Percentiles rank a stretch among this genome's conserved stretches.
phyloP scores from a whole-genome alignment of 2,888 invertebrate species.

The Drosophila subsilvestris region DNA sequence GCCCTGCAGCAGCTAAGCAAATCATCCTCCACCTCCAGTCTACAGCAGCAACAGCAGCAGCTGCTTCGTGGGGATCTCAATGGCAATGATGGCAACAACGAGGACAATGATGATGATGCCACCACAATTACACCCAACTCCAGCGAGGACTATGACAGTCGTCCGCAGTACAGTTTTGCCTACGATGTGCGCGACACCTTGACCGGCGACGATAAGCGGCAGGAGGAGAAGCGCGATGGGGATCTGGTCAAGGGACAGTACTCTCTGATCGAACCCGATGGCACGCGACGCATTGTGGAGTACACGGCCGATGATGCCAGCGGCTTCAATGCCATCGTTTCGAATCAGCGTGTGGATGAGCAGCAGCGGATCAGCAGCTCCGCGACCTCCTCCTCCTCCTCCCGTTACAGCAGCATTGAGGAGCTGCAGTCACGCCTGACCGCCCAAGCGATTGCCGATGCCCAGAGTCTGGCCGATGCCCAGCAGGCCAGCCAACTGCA shows the following conservation, averaged over 20 bases:
- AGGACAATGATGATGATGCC: conserved; percentile 52
- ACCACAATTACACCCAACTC: conserved; percentile 70
- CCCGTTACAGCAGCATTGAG: conserved; percentile 80
- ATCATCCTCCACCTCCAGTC: conserved; percentile 53
- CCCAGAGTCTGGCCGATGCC: conserved; percentile 77
- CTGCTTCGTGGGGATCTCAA: conserved; percentile 50
- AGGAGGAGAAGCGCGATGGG: conserved; percentile 86
- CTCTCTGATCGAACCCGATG: conserved; percentile 85
- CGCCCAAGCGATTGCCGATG: conserved; percentile 81
- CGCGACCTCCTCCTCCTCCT: conserved; percentile 53
- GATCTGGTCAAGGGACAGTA: conserved; percentile 85
- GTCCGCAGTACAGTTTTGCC: conserved; percentile 85
- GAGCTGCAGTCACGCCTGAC: conserved; percentile 77
- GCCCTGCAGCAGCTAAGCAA: conserved; percentile 66
- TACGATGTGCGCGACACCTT: conserved; percentile 85
- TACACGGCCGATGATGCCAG: conserved; percentile 85
- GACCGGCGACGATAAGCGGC: conserved; percentile 85
- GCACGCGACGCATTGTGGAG: conserved; percentile 85
- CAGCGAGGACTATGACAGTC: conserved; percentile 84
- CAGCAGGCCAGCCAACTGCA: conserved; percentile 81
- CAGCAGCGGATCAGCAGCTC: conserved; percentile 33
- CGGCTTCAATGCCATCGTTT: conserved; percentile 85
- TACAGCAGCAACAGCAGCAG: conserved; percentile 53
- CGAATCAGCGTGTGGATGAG: conserved; percentile 81
- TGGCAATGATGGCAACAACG: conserved; percentile 51